phyloP scores from a whole-genome alignment of 1,140 invertebrate genomes.

The Ctenoplectra terminalis region DNA sequence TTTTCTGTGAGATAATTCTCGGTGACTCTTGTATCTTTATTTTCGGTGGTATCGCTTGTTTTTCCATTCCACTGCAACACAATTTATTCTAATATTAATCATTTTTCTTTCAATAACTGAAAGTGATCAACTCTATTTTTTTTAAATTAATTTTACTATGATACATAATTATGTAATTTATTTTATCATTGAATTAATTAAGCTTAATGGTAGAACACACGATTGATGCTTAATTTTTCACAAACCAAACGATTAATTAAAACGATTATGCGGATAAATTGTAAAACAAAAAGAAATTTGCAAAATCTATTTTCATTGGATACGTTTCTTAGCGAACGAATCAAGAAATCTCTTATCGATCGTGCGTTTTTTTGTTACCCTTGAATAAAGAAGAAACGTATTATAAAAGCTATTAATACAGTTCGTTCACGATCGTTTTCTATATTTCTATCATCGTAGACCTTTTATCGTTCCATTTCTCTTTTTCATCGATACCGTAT shows the following conservation, averaged over 20 bases:
- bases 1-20: neutral
- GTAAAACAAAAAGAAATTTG: no score
- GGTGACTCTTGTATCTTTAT: slow-evolving; percentile 9
- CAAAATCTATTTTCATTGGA: neutral
- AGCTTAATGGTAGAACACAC: no score
- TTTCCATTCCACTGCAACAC: slow-evolving; percentile 6
- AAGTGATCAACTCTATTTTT: neutral
- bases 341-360: slow-evolving; percentile 11
- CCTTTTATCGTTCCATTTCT: slow-evolving; percentile 31
- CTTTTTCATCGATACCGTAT: slow-evolving; percentile 60
- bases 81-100: neutral
- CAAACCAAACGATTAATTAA: no score
- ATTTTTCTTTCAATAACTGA: no score
- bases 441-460: slow-evolving; percentile 15
- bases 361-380: neutral
- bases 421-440: slow-evolving; percentile 50
- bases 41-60: neutral
- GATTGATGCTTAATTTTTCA: no score
- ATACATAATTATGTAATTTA: no score
- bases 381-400: slow-evolving; percentile 3
- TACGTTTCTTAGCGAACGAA: neutral
- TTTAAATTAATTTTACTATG: no score
- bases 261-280: no score
- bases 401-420: slow-evolving; percentile 23
- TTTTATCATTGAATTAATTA: no score